phyloP scores from a whole-genome alignment of 2,797 vertebrate species.

The Spatula clypeata region DNA sequence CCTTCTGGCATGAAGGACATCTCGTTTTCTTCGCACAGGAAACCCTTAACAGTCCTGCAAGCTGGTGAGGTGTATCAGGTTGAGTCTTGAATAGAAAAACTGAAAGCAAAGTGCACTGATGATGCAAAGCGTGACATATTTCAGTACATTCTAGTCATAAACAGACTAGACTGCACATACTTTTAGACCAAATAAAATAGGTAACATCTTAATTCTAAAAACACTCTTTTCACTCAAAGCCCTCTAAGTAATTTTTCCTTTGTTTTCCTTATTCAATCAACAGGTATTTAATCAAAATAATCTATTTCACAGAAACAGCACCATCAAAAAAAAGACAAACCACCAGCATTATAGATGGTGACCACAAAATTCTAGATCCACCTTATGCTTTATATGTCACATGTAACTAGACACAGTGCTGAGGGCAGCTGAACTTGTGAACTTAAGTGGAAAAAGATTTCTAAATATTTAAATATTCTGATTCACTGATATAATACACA shows the following conservation, averaged over 20 bases:
- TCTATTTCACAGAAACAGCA: accelerated
- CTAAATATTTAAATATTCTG: background rate
- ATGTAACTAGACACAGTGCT: background rate
- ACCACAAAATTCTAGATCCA: background rate
- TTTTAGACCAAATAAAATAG: background rate
- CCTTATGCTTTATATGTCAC: background rate
- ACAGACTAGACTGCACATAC: background rate
- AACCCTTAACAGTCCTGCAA: background rate
- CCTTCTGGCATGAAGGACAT: background rate
- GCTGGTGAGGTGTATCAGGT: background rate
- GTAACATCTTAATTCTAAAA: background rate
- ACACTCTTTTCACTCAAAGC: background rate
- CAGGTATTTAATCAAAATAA: background rate
- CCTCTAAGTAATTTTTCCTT: background rate
- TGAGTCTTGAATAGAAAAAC: background rate
- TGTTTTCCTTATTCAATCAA: background rate
- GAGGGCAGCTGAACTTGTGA: background rate
- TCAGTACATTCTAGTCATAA: background rate
- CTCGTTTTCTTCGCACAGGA: background rate
- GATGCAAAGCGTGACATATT: background rate
- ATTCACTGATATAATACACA: accelerated
- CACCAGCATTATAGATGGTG: background rate
- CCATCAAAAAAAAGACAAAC: background rate
- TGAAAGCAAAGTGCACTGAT: background rate
- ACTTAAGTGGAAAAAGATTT: background rate